Base-by-base conservation (phyloP, 2,113 vertebrate species). In the Galbula dea region DNA sequence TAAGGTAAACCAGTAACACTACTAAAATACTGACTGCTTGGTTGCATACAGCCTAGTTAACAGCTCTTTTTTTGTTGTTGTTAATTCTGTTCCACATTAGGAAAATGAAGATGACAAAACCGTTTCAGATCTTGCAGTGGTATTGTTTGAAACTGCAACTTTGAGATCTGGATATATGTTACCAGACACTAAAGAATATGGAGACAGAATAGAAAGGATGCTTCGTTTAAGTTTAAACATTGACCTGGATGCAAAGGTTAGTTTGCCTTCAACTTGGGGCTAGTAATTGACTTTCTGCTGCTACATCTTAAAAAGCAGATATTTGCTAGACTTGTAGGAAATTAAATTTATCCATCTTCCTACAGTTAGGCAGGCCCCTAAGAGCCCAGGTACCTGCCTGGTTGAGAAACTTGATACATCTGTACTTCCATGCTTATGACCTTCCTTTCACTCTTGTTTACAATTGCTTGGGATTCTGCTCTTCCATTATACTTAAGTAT, bases 191-290 rank as follows among this genome's bases (percentile, higher is more conserved):
- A 99, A 99, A 83, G 98, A 98, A 32, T 99, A 99, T 0, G 99
- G 99, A 59, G 98, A 99, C 6, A 96, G 99, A 90, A 99, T 99
- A 97, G 99, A 99, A 98, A 98, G 99, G 85, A 99, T 99, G 99
- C 99, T 99, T 75, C 98, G 99, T 57, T 97, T 99, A 69, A 99
- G 99, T 93, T 98, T 99, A 95, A 99, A 99, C 43, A 97, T 99
- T 45, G 98, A 98, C 77, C 97, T 98, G 71, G 97, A 98, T 19
- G 99, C 98, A 95, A 98, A 99, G 99, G 99, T 98, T 95, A 87
- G 97, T 95, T 81, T 71, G 83, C 63, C 10, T 48, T 82, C 32
- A 16, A 1, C 36, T 86, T 32, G 9, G 10, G 20, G 12, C 30
- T 76, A 23, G 34, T 61, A 63, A 43, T 5, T 62, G 27, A 27